These are phyloP conservation scores for Macropodus opercularis DNA, from an alignment of 2,797 vertebrate genomes.

Conservation along the genomic window DNA sequence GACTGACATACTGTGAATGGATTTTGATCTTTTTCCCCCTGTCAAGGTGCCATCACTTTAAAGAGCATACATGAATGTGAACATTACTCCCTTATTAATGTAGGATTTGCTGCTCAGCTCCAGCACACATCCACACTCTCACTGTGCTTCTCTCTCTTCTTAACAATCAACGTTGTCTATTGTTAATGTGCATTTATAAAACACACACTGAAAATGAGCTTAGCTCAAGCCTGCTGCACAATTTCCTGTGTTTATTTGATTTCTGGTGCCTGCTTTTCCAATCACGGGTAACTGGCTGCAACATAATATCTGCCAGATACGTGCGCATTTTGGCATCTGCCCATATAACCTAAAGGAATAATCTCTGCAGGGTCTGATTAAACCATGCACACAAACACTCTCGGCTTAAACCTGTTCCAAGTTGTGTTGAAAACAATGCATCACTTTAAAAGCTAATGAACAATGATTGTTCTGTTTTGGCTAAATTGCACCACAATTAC, in stretches of 20 bases:
- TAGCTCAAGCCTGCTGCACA: neutral
- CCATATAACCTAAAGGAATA: slow-evolving; percentile 8
- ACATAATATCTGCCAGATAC: slow-evolving; percentile 6
- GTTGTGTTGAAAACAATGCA: neutral
- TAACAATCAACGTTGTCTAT: neutral
- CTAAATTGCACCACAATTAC: slow-evolving; percentile 4
- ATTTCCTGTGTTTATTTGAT: neutral
- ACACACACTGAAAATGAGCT: slow-evolving; percentile 4
- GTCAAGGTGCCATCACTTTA: neutral
- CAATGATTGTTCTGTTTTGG: slow-evolving; percentile 5
- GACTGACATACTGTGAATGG: too few relatives aligned
- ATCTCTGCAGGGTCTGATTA: slow-evolving; percentile 8
- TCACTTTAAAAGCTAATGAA: neutral
- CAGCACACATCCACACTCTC: neutral
- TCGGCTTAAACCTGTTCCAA: neutral
- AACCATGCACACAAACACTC: neutral
- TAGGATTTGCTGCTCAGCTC: neutral
- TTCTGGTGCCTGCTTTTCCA: neutral
- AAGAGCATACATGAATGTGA: neutral
- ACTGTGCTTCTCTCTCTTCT: too few relatives aligned
- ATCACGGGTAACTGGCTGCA: neutral
- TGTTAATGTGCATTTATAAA: slow-evolving; percentile 1
- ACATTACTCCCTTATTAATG: neutral
- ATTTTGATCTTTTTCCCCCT: neutral
- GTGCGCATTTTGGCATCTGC: slow-evolving; percentile 16